Percentiles rank a stretch among this genome's conserved stretches.
These are phyloP conservation scores for Hippocampus barbouri DNA, from an alignment of 2,113 vertebrate genomes.

Conservation along the genomic window DNA sequence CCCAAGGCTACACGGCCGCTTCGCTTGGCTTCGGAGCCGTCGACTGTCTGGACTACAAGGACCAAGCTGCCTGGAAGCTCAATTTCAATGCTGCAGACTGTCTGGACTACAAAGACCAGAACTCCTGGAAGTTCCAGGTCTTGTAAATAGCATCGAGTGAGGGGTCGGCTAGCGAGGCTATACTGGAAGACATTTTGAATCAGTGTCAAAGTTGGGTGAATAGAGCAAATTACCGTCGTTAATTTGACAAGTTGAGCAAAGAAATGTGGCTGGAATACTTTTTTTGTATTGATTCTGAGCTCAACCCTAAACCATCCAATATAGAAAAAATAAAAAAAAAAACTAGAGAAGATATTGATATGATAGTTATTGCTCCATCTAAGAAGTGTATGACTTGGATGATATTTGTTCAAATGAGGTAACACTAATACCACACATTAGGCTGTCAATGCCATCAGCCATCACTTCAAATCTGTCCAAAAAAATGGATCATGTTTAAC, in stretches of 20 bases:
- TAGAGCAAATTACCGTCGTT: slow-evolving; percentile 21
- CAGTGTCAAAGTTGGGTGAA: slow-evolving; percentile 24
- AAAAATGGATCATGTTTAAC: too few species aligned
- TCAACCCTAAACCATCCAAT: neutral
- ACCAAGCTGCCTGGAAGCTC: slow-evolving; percentile 82
- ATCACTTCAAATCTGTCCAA: too few species aligned
- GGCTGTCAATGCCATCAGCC: too few species aligned
- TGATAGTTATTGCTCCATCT: neutral
- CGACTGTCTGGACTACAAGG: slow-evolving; percentile 87
- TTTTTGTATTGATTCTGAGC: neutral
- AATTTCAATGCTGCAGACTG: slow-evolving; percentile 83
- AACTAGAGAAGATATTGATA: too few species aligned
- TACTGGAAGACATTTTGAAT: slow-evolving; percentile 24
- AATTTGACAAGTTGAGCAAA: slow-evolving; percentile 19
- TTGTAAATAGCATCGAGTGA: slow-evolving; percentile 67
- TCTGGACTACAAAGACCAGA: slow-evolving; percentile 88
- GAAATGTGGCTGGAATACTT: slow-evolving; percentile 24
- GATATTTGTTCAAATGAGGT: too few species aligned
- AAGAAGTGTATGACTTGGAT: too few species aligned
- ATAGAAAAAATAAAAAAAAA: neutral
- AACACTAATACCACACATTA: too few species aligned
- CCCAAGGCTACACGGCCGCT: slow-evolving; percentile 77
- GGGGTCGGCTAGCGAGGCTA: slow-evolving; percentile 13
- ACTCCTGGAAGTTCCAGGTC: slow-evolving; percentile 89
- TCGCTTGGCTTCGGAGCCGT: slow-evolving; percentile 78